Conservation (phyloP, 2,113 vertebrate species). For the Excalfactoria chinensis region DNA sequence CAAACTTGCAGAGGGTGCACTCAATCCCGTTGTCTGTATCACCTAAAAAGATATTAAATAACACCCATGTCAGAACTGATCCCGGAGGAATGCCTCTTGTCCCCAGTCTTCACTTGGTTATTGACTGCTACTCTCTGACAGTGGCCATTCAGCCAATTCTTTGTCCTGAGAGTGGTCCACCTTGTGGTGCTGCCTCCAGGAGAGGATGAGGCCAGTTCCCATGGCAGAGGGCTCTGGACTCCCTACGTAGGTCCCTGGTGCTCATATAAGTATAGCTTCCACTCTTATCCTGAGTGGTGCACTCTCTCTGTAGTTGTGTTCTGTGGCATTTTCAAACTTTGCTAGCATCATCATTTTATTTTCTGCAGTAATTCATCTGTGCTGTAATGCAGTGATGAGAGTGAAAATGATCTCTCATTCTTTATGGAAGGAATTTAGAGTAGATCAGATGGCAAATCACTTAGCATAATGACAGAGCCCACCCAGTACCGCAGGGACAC, state of each 20-base stretch:
- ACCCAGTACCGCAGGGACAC: background rate
- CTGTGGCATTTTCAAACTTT: background rate
- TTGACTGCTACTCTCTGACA: no score
- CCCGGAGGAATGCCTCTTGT: no score
- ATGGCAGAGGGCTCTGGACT: background rate
- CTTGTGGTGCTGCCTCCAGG: background rate
- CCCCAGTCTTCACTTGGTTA: no score
- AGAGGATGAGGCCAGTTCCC: background rate
- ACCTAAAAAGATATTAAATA: no score
- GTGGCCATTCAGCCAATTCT: no score
- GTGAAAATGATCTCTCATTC: background rate
- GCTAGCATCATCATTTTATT: background rate
- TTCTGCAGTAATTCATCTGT: background rate
- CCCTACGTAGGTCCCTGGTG: background rate
- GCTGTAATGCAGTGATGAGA: background rate
- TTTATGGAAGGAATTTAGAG: background rate
- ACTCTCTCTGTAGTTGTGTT: background rate
- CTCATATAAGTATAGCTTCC: background rate
- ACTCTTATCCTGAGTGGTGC: background rate
- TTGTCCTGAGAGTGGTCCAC: no score
- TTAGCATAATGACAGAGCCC: fast-evolving
- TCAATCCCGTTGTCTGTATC: no score
- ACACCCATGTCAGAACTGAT: no score
- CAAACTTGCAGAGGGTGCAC: no score
- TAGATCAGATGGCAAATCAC: background rate